phyloP scores from a whole-genome alignment of 1,140 invertebrate species.

The Sitodiplosis mosellana region DNA sequence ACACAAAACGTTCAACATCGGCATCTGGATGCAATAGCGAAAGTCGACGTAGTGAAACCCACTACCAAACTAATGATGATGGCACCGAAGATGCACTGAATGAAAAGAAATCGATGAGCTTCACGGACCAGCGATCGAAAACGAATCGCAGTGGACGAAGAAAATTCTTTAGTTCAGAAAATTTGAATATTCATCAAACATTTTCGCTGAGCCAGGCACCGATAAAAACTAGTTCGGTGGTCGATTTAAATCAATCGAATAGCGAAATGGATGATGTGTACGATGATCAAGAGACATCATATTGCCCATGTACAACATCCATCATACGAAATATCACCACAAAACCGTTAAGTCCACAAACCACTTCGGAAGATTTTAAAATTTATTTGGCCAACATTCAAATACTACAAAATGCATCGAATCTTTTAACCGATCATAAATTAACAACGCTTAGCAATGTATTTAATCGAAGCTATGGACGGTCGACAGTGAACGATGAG shows the following conservation, averaged over 20 bases:
- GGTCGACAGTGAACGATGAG: neutral
- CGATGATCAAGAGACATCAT: slow-evolving; percentile 28
- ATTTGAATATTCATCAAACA: slow-evolving; percentile 13
- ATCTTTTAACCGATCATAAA: slow-evolving; percentile 32
- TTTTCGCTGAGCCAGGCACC: slow-evolving; percentile 6
- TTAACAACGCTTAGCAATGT: slow-evolving; percentile 33
- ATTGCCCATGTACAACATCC: slow-evolving; percentile 24
- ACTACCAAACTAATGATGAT: neutral
- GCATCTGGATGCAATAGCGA: neutral
- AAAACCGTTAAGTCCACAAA: slow-evolving; percentile 35
- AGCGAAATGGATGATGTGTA: slow-evolving; percentile 26
- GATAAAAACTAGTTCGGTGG: too few relatives aligned
- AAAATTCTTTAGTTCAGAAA: slow-evolving; percentile 24
- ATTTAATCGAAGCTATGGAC: slow-evolving; percentile 31
- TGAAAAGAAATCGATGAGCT: neutral
- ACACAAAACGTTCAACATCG: neutral
- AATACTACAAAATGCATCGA: slow-evolving; percentile 43
- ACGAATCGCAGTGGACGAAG: slow-evolving; percentile 10
- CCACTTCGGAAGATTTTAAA: slow-evolving; percentile 43
- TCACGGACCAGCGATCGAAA: neutral
- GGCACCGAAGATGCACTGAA: too few relatives aligned
- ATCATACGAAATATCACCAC: slow-evolving; percentile 35
- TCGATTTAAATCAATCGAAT: slow-evolving; percentile 12
- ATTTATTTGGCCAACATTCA: slow-evolving; percentile 47
- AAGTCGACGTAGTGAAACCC: neutral